Evolutionary conservation across 2,888 invertebrate genomes (phyloP).

Genomic region (Xylota sylvarum): DNA sequence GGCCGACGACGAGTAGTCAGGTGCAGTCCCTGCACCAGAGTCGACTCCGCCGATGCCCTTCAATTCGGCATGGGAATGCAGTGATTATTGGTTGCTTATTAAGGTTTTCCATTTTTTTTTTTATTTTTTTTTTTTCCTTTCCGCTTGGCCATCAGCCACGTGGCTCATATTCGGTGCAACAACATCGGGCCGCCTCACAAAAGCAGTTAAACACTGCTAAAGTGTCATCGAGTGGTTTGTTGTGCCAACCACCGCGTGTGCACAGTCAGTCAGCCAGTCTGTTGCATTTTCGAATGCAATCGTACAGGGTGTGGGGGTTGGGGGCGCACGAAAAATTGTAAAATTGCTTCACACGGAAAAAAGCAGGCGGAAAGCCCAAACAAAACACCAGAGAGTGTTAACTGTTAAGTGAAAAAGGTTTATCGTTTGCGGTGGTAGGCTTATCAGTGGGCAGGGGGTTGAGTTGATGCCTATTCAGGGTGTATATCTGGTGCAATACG

Average conservation of each 20-base stretch:
- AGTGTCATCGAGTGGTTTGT: constrained; percentile 76
- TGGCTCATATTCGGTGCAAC: constrained; percentile 63
- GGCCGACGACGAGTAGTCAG: constrained; percentile 40
- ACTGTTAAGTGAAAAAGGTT: constrained; percentile 73
- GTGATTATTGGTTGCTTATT: constrained; percentile 75
- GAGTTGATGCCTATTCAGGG: constrained; percentile 51
- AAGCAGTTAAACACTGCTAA: constrained; percentile 72
- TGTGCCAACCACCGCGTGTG: constrained; percentile 64
- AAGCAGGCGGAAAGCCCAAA: constrained; percentile 61
- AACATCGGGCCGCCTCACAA: constrained; percentile 41
- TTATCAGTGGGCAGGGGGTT: constrained; percentile 53
- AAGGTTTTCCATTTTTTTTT: constrained; percentile 54
- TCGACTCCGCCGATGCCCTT: constrained; percentile 60
- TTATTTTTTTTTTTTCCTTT: constrained; percentile 21
- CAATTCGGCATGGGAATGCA: constrained; percentile 62
- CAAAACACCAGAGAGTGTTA: constrained; percentile 65
- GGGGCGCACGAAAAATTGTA: constrained; percentile 61
- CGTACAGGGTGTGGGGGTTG: not conserved
- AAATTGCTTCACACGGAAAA: constrained; percentile 68
- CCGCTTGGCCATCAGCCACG: constrained; percentile 58
- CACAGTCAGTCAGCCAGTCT: constrained; percentile 60
- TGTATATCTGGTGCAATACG: constrained; percentile 33
- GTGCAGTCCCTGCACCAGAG: constrained; percentile 49
- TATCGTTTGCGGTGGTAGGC: constrained; percentile 68
- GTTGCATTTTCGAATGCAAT: constrained; percentile 72